Conservation (phyloP, 2,797 vertebrate genomes). For the Pitangus sulphuratus region DNA sequence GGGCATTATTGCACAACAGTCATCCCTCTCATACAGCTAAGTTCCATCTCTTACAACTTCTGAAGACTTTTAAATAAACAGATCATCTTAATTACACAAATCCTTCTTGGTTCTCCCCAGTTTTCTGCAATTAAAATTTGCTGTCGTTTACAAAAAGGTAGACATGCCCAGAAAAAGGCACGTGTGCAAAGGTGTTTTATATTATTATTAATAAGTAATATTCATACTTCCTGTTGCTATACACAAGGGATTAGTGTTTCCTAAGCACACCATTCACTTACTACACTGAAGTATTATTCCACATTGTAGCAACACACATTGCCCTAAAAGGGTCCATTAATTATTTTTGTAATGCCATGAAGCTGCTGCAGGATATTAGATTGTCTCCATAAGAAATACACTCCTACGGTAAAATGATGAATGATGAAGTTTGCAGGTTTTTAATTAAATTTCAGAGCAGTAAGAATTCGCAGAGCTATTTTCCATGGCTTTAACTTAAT, state of each 20-base stretch:
- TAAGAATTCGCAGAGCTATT: not conserved
- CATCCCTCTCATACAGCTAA: conserved; percentile 67
- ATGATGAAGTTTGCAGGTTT: conserved; percentile 12
- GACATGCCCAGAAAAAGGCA: not conserved
- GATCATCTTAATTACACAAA: conserved; percentile 65
- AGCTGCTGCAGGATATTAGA: conserved; percentile 59
- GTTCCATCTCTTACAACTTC: conserved; percentile 76
- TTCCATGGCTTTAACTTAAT: not conserved
- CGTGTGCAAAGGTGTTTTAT: conserved; percentile 18
- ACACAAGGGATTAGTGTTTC: conserved; percentile 57
- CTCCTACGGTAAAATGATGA: conserved; percentile 13
- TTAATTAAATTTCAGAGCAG: conserved; percentile 48
- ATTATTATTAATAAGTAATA: conserved; percentile 69
- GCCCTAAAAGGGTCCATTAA: conserved; percentile 55
- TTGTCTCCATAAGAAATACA: conserved; percentile 32
- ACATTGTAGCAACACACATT: conserved; percentile 33
- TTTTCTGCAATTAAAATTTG: conserved; percentile 54
- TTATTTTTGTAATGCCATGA: conserved; percentile 43
- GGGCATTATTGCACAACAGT: conserved; percentile 79
- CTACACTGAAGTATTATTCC: conserved; percentile 61
- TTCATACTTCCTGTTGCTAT: conserved; percentile 58
- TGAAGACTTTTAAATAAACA: conserved; percentile 74
- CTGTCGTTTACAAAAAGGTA: conserved; percentile 21
- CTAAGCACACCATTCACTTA: conserved; percentile 51
- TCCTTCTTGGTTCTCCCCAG: conserved; percentile 48